These are phyloP conservation scores for Aurelia sp. DNA, from an alignment of 30 jellyfish, hydroid and myxozoan genomes.

Conservation along the genomic window DNA sequence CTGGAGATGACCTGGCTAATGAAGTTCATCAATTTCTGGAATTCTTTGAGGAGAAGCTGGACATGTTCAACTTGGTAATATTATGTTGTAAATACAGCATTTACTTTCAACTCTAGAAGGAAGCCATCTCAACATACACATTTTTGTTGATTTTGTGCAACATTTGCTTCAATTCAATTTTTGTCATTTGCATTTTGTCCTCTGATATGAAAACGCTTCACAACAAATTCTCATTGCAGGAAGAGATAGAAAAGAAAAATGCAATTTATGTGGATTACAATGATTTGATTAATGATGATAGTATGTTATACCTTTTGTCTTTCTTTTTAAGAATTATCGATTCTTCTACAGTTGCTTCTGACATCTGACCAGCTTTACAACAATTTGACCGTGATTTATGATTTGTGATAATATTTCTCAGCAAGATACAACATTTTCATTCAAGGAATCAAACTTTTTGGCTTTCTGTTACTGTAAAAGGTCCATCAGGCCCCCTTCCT, in stretches of 20 bases:
- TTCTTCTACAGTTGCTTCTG: too few species aligned
- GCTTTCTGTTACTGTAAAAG: too few species aligned
- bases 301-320: conserved; percentile 3
- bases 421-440: too few species aligned
- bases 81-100: too few species aligned
- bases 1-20: conserved; percentile 43
- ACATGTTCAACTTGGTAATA: conserved; percentile 20
- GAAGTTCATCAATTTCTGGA: conserved; percentile 27
- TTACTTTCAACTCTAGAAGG: too few species aligned
- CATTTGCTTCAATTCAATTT: not conserved
- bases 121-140: too few species aligned
- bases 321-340: not conserved
- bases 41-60: conserved; percentile 21
- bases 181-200: not conserved
- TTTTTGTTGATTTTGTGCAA: not conserved
- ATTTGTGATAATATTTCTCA: too few species aligned
- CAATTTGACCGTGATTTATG: too few species aligned
- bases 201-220: not conserved
- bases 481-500: too few species aligned
- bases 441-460: too few species aligned
- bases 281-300: conserved; percentile 54
- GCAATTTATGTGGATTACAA: conserved; percentile 67
- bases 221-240: conserved; percentile 37
- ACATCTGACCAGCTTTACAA: too few species aligned
- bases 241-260: conserved; percentile 67